Conservation (phyloP, 2,113 vertebrate genomes). For the Steatornis caripensis region DNA sequence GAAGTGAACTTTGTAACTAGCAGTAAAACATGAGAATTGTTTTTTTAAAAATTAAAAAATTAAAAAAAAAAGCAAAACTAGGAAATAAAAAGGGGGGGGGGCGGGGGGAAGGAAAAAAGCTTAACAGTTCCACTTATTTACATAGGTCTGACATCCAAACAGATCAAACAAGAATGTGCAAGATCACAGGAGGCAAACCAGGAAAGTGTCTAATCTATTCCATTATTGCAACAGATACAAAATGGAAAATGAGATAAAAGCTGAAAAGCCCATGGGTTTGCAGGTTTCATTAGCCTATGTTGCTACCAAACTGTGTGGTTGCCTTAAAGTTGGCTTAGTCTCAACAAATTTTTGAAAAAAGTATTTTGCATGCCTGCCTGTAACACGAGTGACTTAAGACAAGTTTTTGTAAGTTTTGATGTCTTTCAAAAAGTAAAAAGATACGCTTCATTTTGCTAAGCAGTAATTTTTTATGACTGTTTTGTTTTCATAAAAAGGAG, state of each 20-base stretch:
- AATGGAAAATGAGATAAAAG: background rate
- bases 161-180: background rate
- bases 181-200: background rate
- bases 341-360: background rate
- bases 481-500: background rate
- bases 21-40: background rate
- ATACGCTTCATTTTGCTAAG: background rate
- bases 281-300: background rate
- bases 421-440: background rate
- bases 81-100: no score
- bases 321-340: background rate
- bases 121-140: background rate
- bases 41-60: no score
- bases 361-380: background rate
- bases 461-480: background rate
- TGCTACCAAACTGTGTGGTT: background rate
- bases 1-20: background rate
- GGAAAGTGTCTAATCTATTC: background rate
- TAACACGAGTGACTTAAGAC: background rate
- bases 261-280: background rate
- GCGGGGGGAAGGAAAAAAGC: background rate
- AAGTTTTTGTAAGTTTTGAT: background rate
- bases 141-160: background rate
- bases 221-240: background rate
- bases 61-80: background rate